Conservation (phyloP, 2,113 vertebrate genomes). For the Aix galericulata region DNA sequence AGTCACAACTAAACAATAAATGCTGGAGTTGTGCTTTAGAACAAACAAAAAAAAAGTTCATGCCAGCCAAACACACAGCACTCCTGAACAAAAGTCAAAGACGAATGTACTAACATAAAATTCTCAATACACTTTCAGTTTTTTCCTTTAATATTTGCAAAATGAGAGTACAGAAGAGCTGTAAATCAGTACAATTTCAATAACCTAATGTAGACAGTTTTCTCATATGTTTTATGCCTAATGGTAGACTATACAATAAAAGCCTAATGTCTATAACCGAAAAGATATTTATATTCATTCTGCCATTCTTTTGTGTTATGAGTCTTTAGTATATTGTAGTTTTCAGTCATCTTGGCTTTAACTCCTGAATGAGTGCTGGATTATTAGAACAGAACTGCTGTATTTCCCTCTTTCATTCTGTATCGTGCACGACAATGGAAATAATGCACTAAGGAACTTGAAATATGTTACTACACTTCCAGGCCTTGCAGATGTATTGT, state of each 20-base stretch:
- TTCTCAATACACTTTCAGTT: neutral
- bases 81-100: neutral
- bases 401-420: neutral
- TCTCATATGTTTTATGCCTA: neutral
- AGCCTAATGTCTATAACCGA: neutral
- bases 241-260: neutral
- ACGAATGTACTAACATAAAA: neutral
- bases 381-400: neutral
- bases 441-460: neutral
- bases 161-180: neutral
- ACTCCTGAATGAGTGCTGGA: neutral
- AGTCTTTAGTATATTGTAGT: constrained; percentile 27
- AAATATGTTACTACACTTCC: neutral
- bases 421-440: neutral
- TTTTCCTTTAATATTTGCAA: neutral
- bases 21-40: neutral
- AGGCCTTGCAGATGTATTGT: neutral
- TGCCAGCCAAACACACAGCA: neutral
- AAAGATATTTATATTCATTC: constrained; percentile 27
- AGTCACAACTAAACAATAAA: neutral
- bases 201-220: neutral
- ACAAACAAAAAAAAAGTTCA: neutral
- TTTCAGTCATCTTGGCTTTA: constrained; percentile 50
- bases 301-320: neutral
- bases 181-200: constrained; percentile 24